These are phyloP conservation scores for Tiliacea aurago DNA, from an alignment of 2,888 invertebrate species.

Conservation along the genomic window DNA sequence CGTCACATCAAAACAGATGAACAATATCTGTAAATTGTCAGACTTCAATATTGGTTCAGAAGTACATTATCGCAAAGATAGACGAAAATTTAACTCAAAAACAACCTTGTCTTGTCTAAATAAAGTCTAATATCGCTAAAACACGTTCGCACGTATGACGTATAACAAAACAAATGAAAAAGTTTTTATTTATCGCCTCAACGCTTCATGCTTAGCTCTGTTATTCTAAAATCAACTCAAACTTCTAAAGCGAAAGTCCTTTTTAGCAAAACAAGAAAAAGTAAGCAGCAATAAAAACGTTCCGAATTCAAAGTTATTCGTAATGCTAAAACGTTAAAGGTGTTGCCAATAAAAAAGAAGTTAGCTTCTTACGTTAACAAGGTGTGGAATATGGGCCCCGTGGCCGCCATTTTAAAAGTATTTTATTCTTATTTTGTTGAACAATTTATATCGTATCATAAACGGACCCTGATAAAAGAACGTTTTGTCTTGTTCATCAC, in stretches of 20 bases:
- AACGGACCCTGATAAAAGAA: conserved; percentile 60
- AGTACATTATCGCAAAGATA: conserved; percentile 65
- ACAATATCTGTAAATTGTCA: conserved; percentile 84
- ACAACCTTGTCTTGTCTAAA: conserved; percentile 50
- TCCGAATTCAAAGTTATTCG: conserved; percentile 88
- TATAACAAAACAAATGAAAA: conserved; percentile 75
- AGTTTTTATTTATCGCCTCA: conserved; percentile 87
- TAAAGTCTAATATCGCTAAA: conserved; percentile 54
- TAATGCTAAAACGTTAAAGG: conserved; percentile 87
- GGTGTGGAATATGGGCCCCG: conserved; percentile 80
- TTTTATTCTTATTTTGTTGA: conserved; percentile 69
- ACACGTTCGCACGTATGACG: conserved; percentile 63
- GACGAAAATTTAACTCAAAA: conserved; percentile 52
- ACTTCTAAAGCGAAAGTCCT: conserved; percentile 43
- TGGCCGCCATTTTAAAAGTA: conserved; percentile 63
- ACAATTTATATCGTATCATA: conserved; percentile 58
- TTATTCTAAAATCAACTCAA: conserved; percentile 56
- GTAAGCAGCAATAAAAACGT: conserved; percentile 83
- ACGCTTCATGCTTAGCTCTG: conserved; percentile 66
- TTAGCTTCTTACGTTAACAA: conserved; percentile 87
- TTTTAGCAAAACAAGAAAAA: conserved; percentile 43
- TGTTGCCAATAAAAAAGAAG: conserved; percentile 89
- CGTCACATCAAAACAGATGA: conserved; percentile 84
- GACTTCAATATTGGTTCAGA: conserved; percentile 73
- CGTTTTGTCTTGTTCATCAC: conserved; percentile 54